Evolutionary conservation across 2,113 vertebrate genomes (phyloP).

Genomic region (Misgurnus mizolepis): DNA sequence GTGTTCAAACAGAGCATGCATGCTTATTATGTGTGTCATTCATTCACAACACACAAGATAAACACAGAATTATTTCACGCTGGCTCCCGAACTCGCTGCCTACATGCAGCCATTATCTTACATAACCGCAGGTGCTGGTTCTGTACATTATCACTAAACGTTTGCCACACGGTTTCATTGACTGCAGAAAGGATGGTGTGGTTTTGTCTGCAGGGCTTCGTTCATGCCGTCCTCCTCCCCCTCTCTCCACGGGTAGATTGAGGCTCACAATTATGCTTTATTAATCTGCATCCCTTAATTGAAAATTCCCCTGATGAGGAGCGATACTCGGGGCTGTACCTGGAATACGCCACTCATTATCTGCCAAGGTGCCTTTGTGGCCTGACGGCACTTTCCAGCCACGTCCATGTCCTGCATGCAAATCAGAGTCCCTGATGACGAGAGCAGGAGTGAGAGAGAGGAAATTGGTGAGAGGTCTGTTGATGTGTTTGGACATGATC

Average conservation of each 20-base stretch:
- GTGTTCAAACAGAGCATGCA: slow-evolving; percentile 18
- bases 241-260: slow-evolving; percentile 42
- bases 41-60: slow-evolving; percentile 16
- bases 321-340: slow-evolving; percentile 71
- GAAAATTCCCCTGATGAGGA: slow-evolving; percentile 72
- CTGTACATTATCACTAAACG: slow-evolving; percentile 4
- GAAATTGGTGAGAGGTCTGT: not conserved
- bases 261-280: slow-evolving; percentile 76
- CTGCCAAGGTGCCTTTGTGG: slow-evolving; percentile 82
- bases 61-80: not conserved
- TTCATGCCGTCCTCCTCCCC: slow-evolving; percentile 9
- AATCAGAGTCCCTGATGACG: slow-evolving; percentile 51
- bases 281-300: slow-evolving; percentile 83
- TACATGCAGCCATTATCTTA: not conserved
- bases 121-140: slow-evolving; percentile 21
- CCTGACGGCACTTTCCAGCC: slow-evolving; percentile 56
- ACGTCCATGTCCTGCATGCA: slow-evolving; percentile 47
- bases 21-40: not conserved
- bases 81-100: not conserved
- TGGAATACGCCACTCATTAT: slow-evolving; percentile 78
- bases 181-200: slow-evolving; percentile 7
- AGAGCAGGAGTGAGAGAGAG: slow-evolving; percentile 2
- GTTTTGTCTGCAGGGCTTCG: slow-evolving; percentile 19
- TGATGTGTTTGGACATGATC: not conserved
- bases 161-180: slow-evolving; percentile 3